Base-by-base conservation (phyloP, 2,888 invertebrate genomes). In the Anthophora plumipes region DNA sequence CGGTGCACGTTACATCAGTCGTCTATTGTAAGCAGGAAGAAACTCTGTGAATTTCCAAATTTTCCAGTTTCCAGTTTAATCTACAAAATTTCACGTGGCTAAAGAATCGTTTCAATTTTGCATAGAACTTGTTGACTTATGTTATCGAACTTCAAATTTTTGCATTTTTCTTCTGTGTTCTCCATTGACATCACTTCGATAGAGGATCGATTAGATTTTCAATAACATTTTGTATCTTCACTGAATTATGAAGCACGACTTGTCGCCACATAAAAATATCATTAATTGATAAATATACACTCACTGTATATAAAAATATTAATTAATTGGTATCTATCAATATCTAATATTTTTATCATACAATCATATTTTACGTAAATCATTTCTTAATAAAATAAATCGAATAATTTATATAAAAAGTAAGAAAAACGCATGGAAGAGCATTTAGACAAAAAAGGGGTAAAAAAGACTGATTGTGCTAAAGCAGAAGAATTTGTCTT, bases 1-100 rank as follows among this genome's bases (percentile, higher is more conserved):
- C 46, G 17, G 54, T 43, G 12, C 37, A 46, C 37, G 50, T 75
- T 72, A 60, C 59, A 60, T 14, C 14, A 20, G 22, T 41, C 14
- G 17, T n/a, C 31, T 37, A 50, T 43, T 50, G 22, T 25, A 43
- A 52, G 22, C 6, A 37, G 43, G n/a, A 22, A 20, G 61, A 39
- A 25, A 20, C 52, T 17, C 14, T 14, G 5, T 31, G 20, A 63
- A 52, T 43, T 20, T 22, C 22, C 20, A 22, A 46, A 69, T 57
- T 25, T 25, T 25, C 20, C 12, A 37, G 12, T 1, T 48, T 60
- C 22, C 39, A 22, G 37, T 69, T 41, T 20, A 37, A 69, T 37
- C 20, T 64, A 4, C 8, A 20, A n/a, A 31, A 14, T 64, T 37
- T 48, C 20, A 7, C 2, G n/a, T 14, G 20, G 1, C 2, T 5